Evolutionary conservation across 1,140 invertebrate genomes (phyloP), one percentile per base, ranked within the genome.

Genomic region (Coptotermes formosanus): DNA sequence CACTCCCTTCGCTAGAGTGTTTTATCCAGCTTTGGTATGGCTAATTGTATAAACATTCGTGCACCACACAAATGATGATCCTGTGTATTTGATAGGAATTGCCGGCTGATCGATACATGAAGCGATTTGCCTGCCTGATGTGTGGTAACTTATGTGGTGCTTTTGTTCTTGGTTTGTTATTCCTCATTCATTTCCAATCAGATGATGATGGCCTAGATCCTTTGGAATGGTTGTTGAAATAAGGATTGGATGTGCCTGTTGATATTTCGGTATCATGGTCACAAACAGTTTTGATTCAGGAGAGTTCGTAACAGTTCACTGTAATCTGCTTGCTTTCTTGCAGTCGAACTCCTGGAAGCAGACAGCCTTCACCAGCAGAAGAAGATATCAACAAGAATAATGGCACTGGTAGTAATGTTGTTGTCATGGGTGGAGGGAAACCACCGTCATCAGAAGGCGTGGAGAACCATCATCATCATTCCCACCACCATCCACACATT

Each of bases 341-440:
- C 91, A 97, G 96, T 89, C 95, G 96, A 86, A 97, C 96, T 87
- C 96, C 95, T 11, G 96, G 96, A n/a, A 98, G 97, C 88, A 93
- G 96, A 89, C 97, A 98, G 90, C 97, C 96, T 38, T 97, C 97
- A 16, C 97, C 97, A 8, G 96, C 96, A 19, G 96, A 97, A 90
- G 97, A 97, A 88, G 96, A 97, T 87, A 91, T 94, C 81, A 93
- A 93, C 85, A 94, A 94, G 89, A 93, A 92, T 88, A 91, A 89
- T 59, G 88, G 91, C 3, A 88, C 90, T 2, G 91, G 90, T 83
- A 91, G 91, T 52, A 91, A 92, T 43, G 92, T 92, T 23, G 89
- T 92, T 52, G 88, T 93, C 82, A 14, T 12, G 23, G 83, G 83
- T n/a, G 83, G 86, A 92, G 91, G 16, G 92, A 91, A 32, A 92